These are phyloP conservation scores for Eupithecia dodoneata DNA, from an alignment of 2,888 invertebrate species.

Conservation along the genomic window DNA sequence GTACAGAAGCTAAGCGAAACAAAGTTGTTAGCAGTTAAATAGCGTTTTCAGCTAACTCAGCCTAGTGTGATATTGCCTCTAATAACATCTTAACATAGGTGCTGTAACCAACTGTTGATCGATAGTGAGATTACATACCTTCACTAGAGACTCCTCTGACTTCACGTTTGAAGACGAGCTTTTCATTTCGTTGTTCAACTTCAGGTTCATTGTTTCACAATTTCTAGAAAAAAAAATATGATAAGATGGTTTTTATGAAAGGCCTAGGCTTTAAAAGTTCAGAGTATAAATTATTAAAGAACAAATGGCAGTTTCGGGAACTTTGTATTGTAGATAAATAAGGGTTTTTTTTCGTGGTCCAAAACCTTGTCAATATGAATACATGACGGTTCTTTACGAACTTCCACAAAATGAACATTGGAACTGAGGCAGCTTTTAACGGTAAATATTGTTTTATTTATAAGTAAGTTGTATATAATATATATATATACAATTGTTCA, in stretches of 20 bases:
- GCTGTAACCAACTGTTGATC: too few species aligned
- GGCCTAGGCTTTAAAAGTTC: background rate
- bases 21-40: background rate
- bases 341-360: background rate
- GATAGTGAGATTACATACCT: conserved; percentile 52
- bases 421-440: background rate
- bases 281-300: background rate
- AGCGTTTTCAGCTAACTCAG: background rate
- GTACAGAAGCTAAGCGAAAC: background rate
- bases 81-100: background rate
- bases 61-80: background rate
- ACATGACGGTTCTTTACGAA: background rate
- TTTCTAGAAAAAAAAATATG: conserved; percentile 46
- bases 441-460: background rate
- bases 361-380: background rate
- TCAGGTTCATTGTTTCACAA: conserved; percentile 70
- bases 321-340: background rate
- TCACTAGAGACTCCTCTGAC: conserved; percentile 64
- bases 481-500: background rate
- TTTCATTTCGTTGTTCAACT: conserved; percentile 73
- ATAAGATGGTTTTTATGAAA: background rate
- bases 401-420: background rate
- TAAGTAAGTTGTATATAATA: too few species aligned
- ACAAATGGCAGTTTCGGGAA: background rate
- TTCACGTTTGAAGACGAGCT: conserved; percentile 59